Conservation (phyloP, 2,888 invertebrate genomes). For the Linnaemya vulpina region DNA sequence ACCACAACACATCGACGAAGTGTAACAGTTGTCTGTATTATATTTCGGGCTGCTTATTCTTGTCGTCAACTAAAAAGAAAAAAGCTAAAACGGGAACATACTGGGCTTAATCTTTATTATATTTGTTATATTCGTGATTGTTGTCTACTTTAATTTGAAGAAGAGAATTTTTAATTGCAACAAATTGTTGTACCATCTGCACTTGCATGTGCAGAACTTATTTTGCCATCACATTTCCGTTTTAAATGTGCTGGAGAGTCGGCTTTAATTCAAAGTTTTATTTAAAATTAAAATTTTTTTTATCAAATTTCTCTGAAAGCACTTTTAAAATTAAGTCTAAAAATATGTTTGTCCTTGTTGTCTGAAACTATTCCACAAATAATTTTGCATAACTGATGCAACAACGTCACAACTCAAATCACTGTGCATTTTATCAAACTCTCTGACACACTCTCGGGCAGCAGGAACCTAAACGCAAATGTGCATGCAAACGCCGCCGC, state of each 20-base stretch:
- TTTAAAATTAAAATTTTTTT: background rate
- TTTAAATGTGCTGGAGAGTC: background rate
- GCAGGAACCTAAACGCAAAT: background rate
- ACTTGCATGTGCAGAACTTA: no score
- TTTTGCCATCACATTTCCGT: background rate
- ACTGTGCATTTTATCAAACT: slow-evolving; percentile 11
- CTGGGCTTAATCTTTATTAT: no score
- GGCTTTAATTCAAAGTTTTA: background rate
- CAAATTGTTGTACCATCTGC: no score
- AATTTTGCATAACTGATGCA: slow-evolving; percentile 31
- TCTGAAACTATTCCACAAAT: slow-evolving; percentile 44
- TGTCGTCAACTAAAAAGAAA: no score
- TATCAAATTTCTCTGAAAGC: slow-evolving; percentile 6
- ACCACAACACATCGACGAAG: no score
- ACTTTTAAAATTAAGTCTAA: slow-evolving; percentile 43
- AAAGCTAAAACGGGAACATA: no score
- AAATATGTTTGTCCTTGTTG: slow-evolving; percentile 37
- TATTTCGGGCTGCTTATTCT: no score
- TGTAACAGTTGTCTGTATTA: no score
- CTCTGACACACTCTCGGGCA: background rate
- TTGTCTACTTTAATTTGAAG: no score
- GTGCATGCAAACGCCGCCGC: background rate
- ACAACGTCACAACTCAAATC: slow-evolving; percentile 5
- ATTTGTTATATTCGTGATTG: no score
- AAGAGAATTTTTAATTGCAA: no score